A percentile compares a stretch with the other conserved stretches of the same genome.
phyloP scores from a whole-genome alignment of 2,888 invertebrate species.

The Eupeodes latifasciatus region DNA sequence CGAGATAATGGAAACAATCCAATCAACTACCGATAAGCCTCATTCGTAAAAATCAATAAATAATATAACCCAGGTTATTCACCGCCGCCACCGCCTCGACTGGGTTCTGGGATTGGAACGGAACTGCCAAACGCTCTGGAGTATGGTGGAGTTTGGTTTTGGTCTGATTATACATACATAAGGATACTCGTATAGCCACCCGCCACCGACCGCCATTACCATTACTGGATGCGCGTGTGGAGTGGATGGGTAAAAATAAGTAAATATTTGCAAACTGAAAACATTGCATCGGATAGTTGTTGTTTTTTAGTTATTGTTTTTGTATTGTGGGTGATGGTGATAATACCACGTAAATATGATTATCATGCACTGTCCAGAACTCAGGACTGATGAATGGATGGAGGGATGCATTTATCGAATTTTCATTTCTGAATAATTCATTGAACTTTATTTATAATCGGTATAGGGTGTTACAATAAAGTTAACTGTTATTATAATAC shows the following conservation, averaged over 20 bases:
- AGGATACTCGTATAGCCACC: background rate
- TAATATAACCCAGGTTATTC: constrained; percentile 37
- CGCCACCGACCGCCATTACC: background rate
- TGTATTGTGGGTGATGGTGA: constrained; percentile 43
- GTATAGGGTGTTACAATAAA: background rate
- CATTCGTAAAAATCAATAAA: constrained; percentile 45
- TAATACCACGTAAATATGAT: constrained; percentile 70
- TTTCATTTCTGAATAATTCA: constrained; percentile 26
- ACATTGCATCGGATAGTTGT: constrained; percentile 61
- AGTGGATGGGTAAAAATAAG: constrained; percentile 40
- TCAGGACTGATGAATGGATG: constrained; percentile 9
- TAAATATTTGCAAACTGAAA: constrained; percentile 70
- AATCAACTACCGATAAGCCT: constrained; percentile 50
- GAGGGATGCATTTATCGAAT: background rate
- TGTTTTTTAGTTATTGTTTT: constrained; percentile 38
- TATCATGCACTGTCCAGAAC: constrained; percentile 47
- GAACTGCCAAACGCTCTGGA: background rate
- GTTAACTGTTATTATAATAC: background rate
- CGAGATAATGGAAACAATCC: constrained; percentile 58
- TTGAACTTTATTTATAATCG: constrained; percentile 44
- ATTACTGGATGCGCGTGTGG: constrained; percentile 50
- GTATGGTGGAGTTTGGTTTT: background rate
- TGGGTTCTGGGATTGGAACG: background rate
- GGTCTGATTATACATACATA: background rate
- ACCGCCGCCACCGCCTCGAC: background rate